These are phyloP conservation scores for Pogonognathellus flavescens DNA, from an alignment of 1,140 invertebrate genomes.

Conservation along the genomic window DNA sequence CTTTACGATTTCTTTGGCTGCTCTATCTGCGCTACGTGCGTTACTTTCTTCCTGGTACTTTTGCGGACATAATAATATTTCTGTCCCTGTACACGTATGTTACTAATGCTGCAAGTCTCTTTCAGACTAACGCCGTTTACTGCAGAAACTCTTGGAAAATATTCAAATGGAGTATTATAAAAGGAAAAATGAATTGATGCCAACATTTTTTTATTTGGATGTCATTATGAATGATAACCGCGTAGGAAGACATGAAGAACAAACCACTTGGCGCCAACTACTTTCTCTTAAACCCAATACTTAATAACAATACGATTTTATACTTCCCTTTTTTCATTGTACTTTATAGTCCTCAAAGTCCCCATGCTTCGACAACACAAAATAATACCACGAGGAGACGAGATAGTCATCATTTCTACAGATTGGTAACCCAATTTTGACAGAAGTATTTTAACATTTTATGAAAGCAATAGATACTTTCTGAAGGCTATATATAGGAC, in stretches of 20 bases:
- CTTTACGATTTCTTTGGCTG: not conserved
- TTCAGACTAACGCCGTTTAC: conserved; percentile 30
- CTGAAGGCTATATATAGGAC: too few species aligned
- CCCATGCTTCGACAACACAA: conserved; percentile 12
- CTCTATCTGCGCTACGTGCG: not conserved
- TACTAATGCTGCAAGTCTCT: not conserved
- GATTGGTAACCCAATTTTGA: too few species aligned
- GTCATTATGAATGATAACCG: conserved; percentile 31
- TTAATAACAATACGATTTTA: conserved; percentile 37
- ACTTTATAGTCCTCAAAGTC: not conserved
- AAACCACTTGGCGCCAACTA: conserved; percentile 26
- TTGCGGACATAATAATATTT: not conserved
- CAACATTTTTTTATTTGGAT: conserved; percentile 20
- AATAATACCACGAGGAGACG: conserved; percentile 6
- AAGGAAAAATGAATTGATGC: conserved; percentile 8
- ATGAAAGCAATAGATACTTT: too few species aligned
- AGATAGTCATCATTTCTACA: not conserved
- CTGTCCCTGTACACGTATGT: not conserved
- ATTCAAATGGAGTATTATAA: conserved; percentile 29
- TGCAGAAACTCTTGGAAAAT: conserved; percentile 40
- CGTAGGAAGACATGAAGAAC: conserved; percentile 21
- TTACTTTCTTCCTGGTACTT: not conserved
- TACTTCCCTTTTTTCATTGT: conserved; percentile 23
- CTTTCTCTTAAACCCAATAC: conserved; percentile 26
- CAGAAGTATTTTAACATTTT: too few species aligned